Evolutionary conservation across 2,113 vertebrate genomes (phyloP).

Genomic region (Nesoenas mayeri): DNA sequence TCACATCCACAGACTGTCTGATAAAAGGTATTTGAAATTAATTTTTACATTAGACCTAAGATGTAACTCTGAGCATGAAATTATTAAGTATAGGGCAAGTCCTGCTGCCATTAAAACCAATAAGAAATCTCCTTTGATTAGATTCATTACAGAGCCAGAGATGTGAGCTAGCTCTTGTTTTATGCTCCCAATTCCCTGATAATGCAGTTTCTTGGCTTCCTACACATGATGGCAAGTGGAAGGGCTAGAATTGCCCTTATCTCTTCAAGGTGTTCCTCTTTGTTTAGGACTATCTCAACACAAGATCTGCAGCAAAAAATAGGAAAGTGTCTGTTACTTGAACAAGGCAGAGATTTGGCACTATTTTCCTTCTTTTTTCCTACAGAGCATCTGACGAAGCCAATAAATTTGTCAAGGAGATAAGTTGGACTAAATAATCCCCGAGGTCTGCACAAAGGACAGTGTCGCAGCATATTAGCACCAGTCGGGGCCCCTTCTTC

Average conservation of each 20-base stretch:
- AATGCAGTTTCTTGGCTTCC: background rate
- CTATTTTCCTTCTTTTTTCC: background rate
- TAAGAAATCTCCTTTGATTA: background rate
- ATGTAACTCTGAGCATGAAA: background rate
- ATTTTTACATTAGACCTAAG: background rate
- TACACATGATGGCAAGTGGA: background rate
- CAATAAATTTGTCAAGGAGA: conserved; percentile 2
- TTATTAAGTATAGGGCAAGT: background rate
- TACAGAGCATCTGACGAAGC: background rate
- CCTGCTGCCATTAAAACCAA: background rate
- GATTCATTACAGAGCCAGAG: background rate
- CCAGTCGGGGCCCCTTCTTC: background rate
- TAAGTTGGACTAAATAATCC: background rate
- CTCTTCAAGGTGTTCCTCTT: background rate
- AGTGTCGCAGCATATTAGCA: accelerated
- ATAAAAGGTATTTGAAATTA: background rate
- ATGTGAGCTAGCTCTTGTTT: background rate
- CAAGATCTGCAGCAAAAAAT: background rate
- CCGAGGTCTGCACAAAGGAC: background rate
- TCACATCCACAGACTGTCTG: background rate
- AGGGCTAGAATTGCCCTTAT: background rate
- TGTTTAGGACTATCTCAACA: background rate
- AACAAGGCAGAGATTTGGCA: background rate
- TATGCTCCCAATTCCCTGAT: background rate
- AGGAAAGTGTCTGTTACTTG: background rate